These are phyloP conservation scores for Scopus umbretta DNA, from an alignment of 2,113 vertebrate species.

Conservation along the genomic window DNA sequence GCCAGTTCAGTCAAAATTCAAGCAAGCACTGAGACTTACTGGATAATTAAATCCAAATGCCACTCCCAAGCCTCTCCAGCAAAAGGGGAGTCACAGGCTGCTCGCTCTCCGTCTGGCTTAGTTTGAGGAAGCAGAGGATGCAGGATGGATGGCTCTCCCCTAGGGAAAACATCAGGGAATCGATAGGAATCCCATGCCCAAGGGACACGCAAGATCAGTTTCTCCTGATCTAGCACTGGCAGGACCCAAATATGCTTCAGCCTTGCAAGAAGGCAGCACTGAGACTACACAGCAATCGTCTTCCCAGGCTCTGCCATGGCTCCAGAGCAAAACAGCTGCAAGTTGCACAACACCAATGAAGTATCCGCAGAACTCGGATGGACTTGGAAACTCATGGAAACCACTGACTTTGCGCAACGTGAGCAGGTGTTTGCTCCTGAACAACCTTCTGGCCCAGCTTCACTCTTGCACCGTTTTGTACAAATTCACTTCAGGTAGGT, in stretches of 20 bases:
- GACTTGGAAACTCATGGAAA: neutral
- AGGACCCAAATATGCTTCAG: neutral
- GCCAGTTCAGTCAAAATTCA: slow-evolving; percentile 16
- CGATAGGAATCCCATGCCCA: neutral
- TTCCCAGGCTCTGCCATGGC: neutral
- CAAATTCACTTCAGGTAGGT: neutral
- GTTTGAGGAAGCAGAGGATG: neutral
- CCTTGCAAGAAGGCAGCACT: neutral
- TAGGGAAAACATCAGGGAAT: neutral
- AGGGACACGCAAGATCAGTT: neutral
- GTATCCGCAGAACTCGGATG: neutral
- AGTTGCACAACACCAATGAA: neutral
- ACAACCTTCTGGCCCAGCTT: neutral
- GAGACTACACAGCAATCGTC: neutral
- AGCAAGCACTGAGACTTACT: neutral
- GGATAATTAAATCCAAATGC: slow-evolving; percentile 54
- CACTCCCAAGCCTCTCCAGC: neutral
- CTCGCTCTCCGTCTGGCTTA: neutral
- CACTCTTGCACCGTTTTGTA: fast-evolving
- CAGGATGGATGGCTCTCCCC: neutral
- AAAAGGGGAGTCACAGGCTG: neutral
- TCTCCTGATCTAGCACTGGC: neutral
- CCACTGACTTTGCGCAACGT: neutral
- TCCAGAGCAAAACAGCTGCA: neutral
- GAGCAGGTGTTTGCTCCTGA: neutral